A percentile compares a stretch with the other conserved stretches of the same genome.
Evolutionary conservation across 2,113 vertebrate species (phyloP).

Genomic region (Salvelinus sp.): DNA sequence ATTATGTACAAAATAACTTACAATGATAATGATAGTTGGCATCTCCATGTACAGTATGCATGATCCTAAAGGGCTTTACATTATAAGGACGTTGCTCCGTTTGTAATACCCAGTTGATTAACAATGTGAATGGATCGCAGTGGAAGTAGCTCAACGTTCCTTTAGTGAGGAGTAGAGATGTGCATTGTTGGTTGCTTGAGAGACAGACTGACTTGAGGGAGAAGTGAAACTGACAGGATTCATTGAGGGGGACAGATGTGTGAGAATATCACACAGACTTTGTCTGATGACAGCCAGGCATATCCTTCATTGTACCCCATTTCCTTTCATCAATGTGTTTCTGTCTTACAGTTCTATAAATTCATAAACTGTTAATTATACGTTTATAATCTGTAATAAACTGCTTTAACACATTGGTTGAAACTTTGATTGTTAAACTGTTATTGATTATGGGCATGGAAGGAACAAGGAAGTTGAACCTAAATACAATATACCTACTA

Average conservation of each 20-base stretch:
- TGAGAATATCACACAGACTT: background rate
- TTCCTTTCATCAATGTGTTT: no score
- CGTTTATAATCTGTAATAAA: no score
- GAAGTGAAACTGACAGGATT: slow-evolving; percentile 28
- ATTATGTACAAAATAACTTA: no score
- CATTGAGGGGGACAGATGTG: background rate
- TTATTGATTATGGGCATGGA: no score
- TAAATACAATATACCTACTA: no score
- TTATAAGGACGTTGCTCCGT: background rate
- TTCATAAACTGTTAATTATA: no score
- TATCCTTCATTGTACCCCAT: no score
- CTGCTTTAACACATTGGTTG: no score
- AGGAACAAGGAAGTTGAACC: no score
- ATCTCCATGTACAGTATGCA: background rate
- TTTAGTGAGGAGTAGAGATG: slow-evolving; percentile 1
- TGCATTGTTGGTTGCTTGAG: slow-evolving; percentile 18
- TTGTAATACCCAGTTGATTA: background rate
- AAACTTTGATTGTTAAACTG: no score
- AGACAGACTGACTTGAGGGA: slow-evolving; percentile 17
- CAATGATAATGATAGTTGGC: background rate
- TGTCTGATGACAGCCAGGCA: background rate
- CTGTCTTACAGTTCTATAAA: no score
- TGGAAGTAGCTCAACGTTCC: slow-evolving; percentile 4
- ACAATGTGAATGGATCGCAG: background rate
- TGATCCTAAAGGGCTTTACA: background rate